A percentile compares a stretch with the other conserved stretches of the same genome.
Evolutionary conservation across 2,113 vertebrate species (phyloP).

Genomic region (Caranx ignobilis): DNA sequence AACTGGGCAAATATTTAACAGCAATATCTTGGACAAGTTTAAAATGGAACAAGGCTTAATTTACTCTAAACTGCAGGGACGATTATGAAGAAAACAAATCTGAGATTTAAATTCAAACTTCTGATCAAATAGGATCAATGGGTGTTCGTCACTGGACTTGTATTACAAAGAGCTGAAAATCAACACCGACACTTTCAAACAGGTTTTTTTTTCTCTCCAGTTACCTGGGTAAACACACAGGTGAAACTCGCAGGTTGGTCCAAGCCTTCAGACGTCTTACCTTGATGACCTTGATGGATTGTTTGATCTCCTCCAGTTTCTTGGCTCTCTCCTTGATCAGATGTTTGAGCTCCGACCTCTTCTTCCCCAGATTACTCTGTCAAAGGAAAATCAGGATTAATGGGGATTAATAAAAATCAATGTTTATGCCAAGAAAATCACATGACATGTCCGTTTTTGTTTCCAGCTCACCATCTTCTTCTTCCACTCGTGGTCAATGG

Average conservation of each 20-base stretch:
- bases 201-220: neutral
- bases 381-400: neutral
- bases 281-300: conserved; percentile 85
- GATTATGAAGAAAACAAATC: no score
- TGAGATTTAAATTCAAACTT: neutral
- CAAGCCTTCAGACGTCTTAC: conserved; percentile 56
- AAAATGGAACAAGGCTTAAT: neutral
- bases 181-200: conserved; percentile 2
- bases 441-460: no score
- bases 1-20: conserved; percentile 43
- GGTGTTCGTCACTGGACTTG: neutral
- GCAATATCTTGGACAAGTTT: neutral
- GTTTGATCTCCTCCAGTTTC: conserved; percentile 86
- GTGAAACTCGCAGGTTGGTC: no score
- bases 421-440: neutral
- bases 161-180: neutral
- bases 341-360: conserved; percentile 82
- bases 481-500: conserved; percentile 84
- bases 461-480: conserved; percentile 84
- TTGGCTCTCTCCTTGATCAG: conserved; percentile 84
- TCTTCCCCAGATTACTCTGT: conserved; percentile 80
- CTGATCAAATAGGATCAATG: no score
- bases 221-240: neutral
- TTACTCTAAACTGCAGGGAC: neutral
- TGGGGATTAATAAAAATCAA: neutral